Percentiles rank a stretch among this genome's conserved stretches.
Evolutionary conservation across 2,113 vertebrate species (phyloP).

Genomic region (Misgurnus anguillicaudatus): DNA sequence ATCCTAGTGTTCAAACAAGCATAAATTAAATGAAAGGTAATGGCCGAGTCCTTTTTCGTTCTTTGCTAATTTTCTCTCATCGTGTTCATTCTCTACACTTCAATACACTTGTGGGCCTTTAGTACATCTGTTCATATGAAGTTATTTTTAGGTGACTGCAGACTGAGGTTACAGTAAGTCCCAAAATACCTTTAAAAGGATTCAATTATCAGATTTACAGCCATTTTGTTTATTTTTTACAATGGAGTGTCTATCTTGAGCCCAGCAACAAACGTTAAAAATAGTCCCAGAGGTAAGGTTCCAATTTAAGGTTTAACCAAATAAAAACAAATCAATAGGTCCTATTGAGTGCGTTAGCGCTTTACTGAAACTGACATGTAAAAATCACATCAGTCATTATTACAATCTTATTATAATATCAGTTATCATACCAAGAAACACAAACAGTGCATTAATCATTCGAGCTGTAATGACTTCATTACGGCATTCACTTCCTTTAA

Average conservation of each 20-base stretch:
- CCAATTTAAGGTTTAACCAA: conserved; percentile 21
- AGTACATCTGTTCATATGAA: too few relatives aligned
- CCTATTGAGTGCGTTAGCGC: background rate
- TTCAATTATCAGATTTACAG: conserved; percentile 50
- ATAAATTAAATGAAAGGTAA: background rate
- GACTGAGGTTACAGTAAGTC: conserved; percentile 21
- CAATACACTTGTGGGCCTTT: background rate
- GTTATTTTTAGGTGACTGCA: too few relatives aligned
- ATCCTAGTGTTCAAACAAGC: background rate
- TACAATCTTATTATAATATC: conserved; percentile 21
- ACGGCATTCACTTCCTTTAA: too few relatives aligned
- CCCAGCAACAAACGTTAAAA: background rate
- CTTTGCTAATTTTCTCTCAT: background rate
- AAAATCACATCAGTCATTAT: conserved; percentile 8
- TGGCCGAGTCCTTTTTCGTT: background rate
- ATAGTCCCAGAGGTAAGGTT: conserved; percentile 19
- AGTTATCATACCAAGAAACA: conserved; percentile 10
- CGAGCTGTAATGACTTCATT: too few relatives aligned
- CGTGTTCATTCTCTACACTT: background rate
- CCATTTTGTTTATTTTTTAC: conserved; percentile 15
- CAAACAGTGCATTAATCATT: background rate
- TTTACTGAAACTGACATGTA: conserved; percentile 9
- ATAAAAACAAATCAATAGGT: conserved; percentile 44
- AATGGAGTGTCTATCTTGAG: conserved; percentile 27
- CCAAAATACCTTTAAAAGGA: conserved; percentile 21